Evolutionary conservation across 2,113 vertebrate species (phyloP), one percentile per base, ranked within the genome.

Genomic region (Opisthocomus hoazin): DNA sequence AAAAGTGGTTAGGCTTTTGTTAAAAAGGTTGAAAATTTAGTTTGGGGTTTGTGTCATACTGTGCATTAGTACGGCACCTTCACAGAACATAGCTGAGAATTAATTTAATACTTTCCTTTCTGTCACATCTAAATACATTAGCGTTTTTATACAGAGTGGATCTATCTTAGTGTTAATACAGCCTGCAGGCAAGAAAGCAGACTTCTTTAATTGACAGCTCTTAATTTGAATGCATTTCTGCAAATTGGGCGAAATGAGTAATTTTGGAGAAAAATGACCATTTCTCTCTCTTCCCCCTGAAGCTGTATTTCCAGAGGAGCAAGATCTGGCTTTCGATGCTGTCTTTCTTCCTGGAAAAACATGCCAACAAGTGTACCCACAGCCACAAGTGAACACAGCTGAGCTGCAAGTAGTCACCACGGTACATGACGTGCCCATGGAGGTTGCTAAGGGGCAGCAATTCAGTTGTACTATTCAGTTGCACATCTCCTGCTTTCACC

Each of bases 401-500:
- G 61, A 82, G n/a, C 54, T 86, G 32, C 32, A 43, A 37, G 71
- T 8, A 64, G 68, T 41, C 80, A 43, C 36, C 43, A 16, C 0
- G 0, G 29, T 15, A 34, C 1, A 0, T 36, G 65, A 58, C 0
- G 0, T 22, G 36, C 26, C 54, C 1, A 0, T 5, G 10, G 65
- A 48, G 30, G 23, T 24, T 79, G 36, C 53, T 10, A 39, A 46
- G 30, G 53, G 34, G 21, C 54, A 90, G 37, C 71, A 74, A 54
- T 37, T 92, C 70, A 36, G 23, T 9, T 4, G 4, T 13, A 22
- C 22, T 71, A 8, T 41, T n/a, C n/a, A n/a, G n/a, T n/a, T n/a
- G n/a, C 4, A 0, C 2, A 1, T 34, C 18, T 74, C 34, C 20
- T 1, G 9, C 39, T 77, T 89, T 57, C 50, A 77, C 27, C 18